phyloP scores from a whole-genome alignment of 2,113 vertebrate genomes.

The Gyps fulvus region DNA sequence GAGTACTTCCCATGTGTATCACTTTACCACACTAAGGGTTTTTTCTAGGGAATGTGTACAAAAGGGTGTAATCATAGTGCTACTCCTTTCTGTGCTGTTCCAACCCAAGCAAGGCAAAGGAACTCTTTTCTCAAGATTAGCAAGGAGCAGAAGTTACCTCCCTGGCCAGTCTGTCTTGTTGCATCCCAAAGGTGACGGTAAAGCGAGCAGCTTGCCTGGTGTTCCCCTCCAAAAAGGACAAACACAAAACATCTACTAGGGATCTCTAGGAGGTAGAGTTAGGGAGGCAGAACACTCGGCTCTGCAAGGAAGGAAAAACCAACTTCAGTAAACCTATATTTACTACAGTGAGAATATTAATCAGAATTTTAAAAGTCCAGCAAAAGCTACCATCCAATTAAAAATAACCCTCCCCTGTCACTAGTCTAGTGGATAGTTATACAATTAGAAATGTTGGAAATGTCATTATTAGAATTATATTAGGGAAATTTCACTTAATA shows the following conservation, averaged over 20 bases:
- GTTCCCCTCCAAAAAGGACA: not conserved
- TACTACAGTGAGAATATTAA: not conserved
- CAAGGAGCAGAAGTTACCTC: not conserved
- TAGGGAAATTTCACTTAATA: not conserved
- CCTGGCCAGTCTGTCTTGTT: not conserved
- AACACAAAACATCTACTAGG: not conserved
- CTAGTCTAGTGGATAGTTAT: not conserved
- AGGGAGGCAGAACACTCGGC: not conserved
- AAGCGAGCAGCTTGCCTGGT: not conserved
- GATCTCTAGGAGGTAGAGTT: not conserved
- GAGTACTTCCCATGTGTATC: not conserved
- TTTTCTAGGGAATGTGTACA: not conserved
- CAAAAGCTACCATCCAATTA: not conserved
- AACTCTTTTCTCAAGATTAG: not conserved
- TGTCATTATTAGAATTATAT: not conserved
- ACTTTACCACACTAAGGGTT: not conserved
- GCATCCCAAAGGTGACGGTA: accelerated
- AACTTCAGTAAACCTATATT: not conserved
- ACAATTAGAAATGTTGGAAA: not conserved
- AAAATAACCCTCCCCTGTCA: not conserved
- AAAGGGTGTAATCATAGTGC: not conserved
- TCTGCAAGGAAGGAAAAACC: not conserved
- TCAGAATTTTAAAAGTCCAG: not conserved
- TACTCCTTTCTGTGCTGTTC: not conserved
- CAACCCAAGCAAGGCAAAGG: not conserved